A percentile compares a stretch with the other conserved stretches of the same genome.
Conservation (phyloP, 2,888 invertebrate genomes). For the Bedellia somnulentella region DNA sequence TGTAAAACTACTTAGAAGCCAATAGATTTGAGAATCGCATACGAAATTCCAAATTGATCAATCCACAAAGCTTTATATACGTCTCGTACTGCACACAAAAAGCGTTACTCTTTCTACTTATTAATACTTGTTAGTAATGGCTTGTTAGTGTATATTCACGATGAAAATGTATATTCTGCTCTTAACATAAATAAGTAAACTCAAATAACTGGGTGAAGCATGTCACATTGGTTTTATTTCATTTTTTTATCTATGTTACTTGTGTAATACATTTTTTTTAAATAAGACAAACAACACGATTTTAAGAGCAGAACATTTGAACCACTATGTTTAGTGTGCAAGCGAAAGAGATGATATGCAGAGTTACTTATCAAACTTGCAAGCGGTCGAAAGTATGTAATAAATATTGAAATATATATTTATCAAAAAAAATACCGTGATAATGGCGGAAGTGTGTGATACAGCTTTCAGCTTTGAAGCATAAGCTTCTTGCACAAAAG, state of each 20-base stretch:
- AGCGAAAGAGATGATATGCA: background rate
- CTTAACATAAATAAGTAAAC: background rate
- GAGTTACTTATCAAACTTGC: too few species aligned
- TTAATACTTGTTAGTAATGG: conserved; percentile 24
- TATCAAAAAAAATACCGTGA: too few species aligned
- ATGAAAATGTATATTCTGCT: conserved; percentile 1
- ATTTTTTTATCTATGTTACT: too few species aligned
- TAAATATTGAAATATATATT: too few species aligned
- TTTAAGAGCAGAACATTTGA: background rate
- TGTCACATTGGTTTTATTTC: too few species aligned
- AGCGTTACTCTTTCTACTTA: conserved; percentile 25
- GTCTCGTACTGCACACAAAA: conserved; percentile 37
- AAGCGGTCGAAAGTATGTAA: too few species aligned
- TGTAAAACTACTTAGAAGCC: conserved; percentile 23
- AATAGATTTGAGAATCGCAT: conserved; percentile 34
- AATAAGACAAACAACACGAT: background rate
- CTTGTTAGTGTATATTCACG: conserved; percentile 56
- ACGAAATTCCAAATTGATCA: conserved; percentile 57
- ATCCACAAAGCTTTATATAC: conserved; percentile 26
- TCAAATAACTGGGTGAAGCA: too few species aligned
- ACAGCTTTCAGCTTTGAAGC: too few species aligned
- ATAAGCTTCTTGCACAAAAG: too few species aligned
- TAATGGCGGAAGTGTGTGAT: too few species aligned
- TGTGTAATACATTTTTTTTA: background rate
- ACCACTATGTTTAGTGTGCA: background rate